Percentiles rank a stretch among this genome's conserved stretches.
phyloP scores from a whole-genome alignment of 2,888 invertebrate species.

The Hydrotaea cyrtoneurina region DNA sequence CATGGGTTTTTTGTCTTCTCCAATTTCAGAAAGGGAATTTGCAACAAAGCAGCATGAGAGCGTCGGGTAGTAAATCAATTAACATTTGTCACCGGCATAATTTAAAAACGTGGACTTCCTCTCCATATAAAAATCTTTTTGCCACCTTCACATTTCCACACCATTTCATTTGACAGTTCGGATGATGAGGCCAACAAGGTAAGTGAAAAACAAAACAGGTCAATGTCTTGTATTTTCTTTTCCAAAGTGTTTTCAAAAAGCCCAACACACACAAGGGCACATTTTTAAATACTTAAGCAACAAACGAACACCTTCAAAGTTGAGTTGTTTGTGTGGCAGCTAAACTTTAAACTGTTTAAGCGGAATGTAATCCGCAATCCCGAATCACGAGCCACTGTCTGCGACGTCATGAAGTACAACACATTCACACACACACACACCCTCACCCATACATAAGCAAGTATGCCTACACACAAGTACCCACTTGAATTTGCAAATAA shows the following conservation, averaged over 20 bases:
- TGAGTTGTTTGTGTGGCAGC: not conserved
- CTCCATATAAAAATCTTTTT: no score
- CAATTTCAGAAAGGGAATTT: no score
- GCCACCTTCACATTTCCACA: not conserved
- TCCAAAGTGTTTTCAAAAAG: not conserved
- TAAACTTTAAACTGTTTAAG: not conserved
- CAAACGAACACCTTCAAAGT: not conserved
- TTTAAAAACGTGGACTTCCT: no score
- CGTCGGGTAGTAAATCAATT: no score
- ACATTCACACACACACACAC: conserved; percentile 10
- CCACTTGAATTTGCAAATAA: not conserved
- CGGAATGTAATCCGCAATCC: not conserved
- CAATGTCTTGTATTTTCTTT: conserved; percentile 24
- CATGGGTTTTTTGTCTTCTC: no score
- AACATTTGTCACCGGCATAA: no score
- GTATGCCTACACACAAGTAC: not conserved
- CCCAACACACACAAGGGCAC: not conserved
- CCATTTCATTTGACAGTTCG: not conserved
- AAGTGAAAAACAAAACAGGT: conserved; percentile 23
- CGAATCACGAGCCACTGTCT: not conserved
- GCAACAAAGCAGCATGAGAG: no score
- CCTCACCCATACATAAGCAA: not conserved
- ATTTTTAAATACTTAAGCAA: not conserved
- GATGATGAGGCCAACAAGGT: not conserved
- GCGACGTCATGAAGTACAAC: not conserved